Conservation (phyloP, 2,113 vertebrate species). For the Rhinoptilus africanus region DNA sequence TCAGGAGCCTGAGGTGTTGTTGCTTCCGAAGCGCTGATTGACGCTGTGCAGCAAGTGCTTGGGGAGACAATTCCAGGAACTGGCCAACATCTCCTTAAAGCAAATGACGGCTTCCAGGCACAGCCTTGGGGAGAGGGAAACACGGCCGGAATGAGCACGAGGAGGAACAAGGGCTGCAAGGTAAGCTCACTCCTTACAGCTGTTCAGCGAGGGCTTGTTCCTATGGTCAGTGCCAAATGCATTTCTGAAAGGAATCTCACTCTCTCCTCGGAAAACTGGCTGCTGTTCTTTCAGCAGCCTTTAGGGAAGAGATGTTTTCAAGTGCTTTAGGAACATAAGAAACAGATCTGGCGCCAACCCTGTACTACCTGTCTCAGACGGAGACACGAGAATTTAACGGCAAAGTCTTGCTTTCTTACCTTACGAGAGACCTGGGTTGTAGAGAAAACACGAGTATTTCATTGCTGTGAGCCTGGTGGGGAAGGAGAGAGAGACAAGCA, state of each 20-base stretch:
- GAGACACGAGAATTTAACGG: accelerated
- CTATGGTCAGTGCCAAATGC: accelerated
- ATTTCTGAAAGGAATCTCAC: background rate
- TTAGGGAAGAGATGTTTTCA: background rate
- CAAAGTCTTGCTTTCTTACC: constrained; percentile 70
- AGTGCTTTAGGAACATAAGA: accelerated
- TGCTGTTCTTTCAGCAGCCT: background rate
- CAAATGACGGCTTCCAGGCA: constrained; percentile 87
- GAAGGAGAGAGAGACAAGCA: background rate
- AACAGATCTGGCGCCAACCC: accelerated
- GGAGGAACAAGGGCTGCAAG: accelerated
- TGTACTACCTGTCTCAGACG: background rate
- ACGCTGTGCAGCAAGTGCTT: constrained; percentile 90
- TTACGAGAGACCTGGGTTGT: constrained; percentile 89
- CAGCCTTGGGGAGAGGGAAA: constrained; percentile 74
- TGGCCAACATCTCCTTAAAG: constrained; percentile 84
- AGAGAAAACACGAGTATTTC: constrained; percentile 90
- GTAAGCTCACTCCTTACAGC: background rate
- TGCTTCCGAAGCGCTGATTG: constrained; percentile 81
- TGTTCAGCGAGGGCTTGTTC: accelerated
- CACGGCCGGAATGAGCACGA: accelerated
- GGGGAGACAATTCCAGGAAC: constrained; percentile 89
- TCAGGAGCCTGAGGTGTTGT: constrained; percentile 89
- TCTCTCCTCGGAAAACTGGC: accelerated
- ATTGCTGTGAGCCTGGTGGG: constrained; percentile 89